Percentiles rank a stretch among this genome's conserved stretches.
phyloP scores from a whole-genome alignment of 2,113 vertebrate species.

The Mastomys natalensis region DNA sequence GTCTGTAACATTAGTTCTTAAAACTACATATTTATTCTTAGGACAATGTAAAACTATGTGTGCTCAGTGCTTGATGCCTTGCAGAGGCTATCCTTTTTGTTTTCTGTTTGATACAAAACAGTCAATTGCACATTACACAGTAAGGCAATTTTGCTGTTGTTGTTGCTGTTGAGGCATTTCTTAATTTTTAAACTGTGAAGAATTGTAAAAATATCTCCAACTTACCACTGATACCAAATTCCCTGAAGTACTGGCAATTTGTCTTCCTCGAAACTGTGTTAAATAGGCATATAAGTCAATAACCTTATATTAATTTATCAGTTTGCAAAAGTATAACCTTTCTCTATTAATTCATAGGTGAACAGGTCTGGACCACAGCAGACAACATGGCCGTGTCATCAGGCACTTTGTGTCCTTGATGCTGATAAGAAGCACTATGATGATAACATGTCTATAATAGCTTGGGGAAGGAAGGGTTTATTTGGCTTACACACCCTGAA shows the following conservation, averaged over 20 bases:
- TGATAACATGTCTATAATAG: neutral
- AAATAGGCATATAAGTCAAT: neutral
- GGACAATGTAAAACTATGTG: neutral
- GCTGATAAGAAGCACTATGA: neutral
- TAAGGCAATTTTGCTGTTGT: neutral
- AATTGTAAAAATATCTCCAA: slow-evolving; percentile 40
- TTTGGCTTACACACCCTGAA: neutral
- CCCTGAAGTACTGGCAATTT: neutral
- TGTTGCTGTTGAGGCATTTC: neutral
- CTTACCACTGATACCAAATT: slow-evolving; percentile 1
- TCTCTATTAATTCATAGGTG: neutral
- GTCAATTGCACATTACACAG: neutral
- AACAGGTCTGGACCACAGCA: neutral
- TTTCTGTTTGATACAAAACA: neutral
- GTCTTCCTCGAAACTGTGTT: slow-evolving; percentile 26
- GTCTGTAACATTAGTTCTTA: neutral
- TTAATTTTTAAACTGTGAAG: neutral
- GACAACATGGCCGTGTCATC: no score
- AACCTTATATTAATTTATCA: neutral
- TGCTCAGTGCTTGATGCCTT: neutral
- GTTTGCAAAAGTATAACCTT: neutral
- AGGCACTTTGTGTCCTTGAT: neutral
- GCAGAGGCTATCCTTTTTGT: neutral
- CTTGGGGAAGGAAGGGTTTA: neutral
- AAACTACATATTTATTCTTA: slow-evolving; percentile 1